phyloP scores from a whole-genome alignment of 2,113 vertebrate genomes.

The Crocuta crocuta region DNA sequence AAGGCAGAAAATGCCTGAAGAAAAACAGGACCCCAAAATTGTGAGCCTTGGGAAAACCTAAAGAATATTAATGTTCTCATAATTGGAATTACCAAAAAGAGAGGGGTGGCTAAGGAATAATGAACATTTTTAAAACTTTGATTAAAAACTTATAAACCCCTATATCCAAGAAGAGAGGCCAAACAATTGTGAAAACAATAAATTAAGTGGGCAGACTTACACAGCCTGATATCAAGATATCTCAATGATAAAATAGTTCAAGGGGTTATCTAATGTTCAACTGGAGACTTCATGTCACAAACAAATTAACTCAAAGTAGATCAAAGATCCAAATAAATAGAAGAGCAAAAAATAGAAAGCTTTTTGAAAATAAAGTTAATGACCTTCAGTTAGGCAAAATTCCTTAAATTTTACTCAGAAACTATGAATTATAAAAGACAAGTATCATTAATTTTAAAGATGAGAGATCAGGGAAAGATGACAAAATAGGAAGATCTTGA shows the following conservation, averaged over 20 bases:
- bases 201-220: background rate
- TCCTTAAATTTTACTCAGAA: background rate
- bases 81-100: background rate
- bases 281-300: background rate
- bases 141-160: background rate
- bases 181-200: background rate
- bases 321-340: background rate
- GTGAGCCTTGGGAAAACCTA: background rate
- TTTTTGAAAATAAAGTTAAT: background rate
- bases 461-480: background rate
- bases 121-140: background rate
- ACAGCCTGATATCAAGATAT: background rate
- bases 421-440: background rate
- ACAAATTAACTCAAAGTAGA: background rate
- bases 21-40: background rate
- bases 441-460: background rate
- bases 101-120: accelerated
- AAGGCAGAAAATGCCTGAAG: background rate
- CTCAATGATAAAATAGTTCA: background rate
- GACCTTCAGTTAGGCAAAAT: background rate
- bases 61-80: background rate
- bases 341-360: background rate
- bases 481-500: background rate
- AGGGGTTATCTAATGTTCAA: background rate
- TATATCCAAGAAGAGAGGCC: background rate